Conservation (phyloP, 2,797 vertebrate genomes). For the Eospalax fontanierii region DNA sequence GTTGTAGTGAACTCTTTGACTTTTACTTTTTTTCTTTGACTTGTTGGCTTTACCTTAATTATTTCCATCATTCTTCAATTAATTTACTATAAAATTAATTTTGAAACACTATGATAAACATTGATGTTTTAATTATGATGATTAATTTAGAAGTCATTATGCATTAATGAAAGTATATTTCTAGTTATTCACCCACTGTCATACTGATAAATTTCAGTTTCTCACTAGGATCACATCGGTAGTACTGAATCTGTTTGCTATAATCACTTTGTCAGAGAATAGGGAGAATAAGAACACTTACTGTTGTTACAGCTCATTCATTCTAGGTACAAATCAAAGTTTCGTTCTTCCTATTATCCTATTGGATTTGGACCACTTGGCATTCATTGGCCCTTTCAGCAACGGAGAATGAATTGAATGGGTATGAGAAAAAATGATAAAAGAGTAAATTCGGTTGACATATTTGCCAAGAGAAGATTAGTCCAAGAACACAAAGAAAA, state of each 20-base stretch:
- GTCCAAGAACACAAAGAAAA: background rate
- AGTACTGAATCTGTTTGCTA: background rate
- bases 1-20: background rate
- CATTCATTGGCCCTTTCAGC: constrained; percentile 11
- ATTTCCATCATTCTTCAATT: background rate
- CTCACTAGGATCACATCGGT: background rate
- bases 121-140: background rate
- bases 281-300: no score
- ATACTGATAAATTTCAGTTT: background rate
- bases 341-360: background rate
- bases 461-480: background rate
- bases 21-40: background rate
- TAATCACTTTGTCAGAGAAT: background rate
- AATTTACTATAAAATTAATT: background rate
- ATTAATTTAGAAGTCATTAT: constrained; percentile 2
- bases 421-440: background rate
- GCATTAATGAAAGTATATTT: background rate
- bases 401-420: background rate
- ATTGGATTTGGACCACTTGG: background rate
- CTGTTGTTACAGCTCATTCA: background rate
- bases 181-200: background rate
- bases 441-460: background rate
- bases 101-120: background rate
- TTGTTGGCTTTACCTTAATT: background rate
- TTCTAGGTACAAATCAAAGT: background rate